Conservation (phyloP, 2,888 invertebrate genomes). For the Mythimna ferrago region DNA sequence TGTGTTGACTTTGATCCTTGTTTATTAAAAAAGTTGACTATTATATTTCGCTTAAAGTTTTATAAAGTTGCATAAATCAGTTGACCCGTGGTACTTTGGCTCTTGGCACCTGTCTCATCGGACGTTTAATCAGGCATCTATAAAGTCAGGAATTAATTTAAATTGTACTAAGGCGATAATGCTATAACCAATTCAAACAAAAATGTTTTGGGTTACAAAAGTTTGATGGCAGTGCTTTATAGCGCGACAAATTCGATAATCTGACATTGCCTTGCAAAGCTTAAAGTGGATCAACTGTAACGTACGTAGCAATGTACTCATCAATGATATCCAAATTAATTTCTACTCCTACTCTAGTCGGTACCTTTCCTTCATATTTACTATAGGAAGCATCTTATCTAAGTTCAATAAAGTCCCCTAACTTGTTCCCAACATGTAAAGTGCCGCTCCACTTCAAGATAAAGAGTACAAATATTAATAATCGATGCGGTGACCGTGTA, state of each 20-base stretch:
- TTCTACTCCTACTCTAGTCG: neutral
- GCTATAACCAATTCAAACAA: too few species aligned
- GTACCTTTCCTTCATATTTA: conserved; percentile 37
- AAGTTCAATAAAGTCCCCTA: conserved; percentile 56
- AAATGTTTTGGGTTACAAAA: too few species aligned
- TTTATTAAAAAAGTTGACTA: too few species aligned
- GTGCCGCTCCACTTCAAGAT: conserved; percentile 57
- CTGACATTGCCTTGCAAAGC: too few species aligned
- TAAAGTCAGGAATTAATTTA: too few species aligned
- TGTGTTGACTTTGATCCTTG: neutral
- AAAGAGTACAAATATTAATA: conserved; percentile 61
- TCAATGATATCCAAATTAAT: neutral
- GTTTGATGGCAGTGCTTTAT: too few species aligned
- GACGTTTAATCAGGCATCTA: too few species aligned
- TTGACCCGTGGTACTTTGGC: too few species aligned
- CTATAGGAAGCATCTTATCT: conserved; percentile 64
- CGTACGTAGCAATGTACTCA: too few species aligned
- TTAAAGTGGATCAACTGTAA: neutral
- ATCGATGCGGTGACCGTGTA: conserved; percentile 55
- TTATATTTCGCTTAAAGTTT: neutral
- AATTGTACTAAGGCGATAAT: too few species aligned
- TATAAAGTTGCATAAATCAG: neutral
- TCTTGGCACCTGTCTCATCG: too few species aligned
- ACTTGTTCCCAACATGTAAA: conserved; percentile 51
- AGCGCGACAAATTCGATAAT: too few species aligned